Evolutionary conservation across 1,140 invertebrate genomes (phyloP).

Genomic region (Hycleus cichorii): DNA sequence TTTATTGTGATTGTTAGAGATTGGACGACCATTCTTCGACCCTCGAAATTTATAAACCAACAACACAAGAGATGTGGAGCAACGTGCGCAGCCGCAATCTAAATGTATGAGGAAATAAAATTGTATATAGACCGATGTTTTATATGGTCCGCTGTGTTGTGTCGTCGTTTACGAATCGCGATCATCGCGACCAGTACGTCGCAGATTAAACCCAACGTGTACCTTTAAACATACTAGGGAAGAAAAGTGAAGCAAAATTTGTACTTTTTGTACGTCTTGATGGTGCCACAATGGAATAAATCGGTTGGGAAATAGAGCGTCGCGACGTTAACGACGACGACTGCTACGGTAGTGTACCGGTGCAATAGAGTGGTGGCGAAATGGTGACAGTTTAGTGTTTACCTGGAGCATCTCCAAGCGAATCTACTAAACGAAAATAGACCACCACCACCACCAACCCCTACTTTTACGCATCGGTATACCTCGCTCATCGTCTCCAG

Average conservation of each 20-base stretch:
- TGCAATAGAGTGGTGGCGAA: conserved; percentile 4
- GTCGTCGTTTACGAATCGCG: conserved; percentile 4
- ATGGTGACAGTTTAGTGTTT: background rate
- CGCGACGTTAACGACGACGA: background rate
- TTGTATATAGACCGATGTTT: background rate
- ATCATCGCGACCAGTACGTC: conserved; percentile 5
- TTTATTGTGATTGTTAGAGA: no score
- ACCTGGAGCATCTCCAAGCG: background rate
- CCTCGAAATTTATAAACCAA: no score
- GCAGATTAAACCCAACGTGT: conserved; percentile 5
- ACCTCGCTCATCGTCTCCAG: no score
- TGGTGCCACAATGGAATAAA: no score
- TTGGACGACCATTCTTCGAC: no score
- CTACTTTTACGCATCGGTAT: no score
- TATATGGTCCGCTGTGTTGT: conserved; percentile 11
- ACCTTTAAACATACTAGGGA: no score
- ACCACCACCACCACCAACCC: no score
- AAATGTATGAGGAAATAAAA: conserved; percentile 2
- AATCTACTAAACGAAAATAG: no score
- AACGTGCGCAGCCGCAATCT: conserved; percentile 4
- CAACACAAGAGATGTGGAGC: background rate
- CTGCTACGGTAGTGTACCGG: background rate
- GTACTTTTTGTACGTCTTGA: background rate
- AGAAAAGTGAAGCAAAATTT: no score
- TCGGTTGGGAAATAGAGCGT: background rate